phyloP scores from a whole-genome alignment of 2,888 invertebrate species.

The Himalopsyche tibetana region DNA sequence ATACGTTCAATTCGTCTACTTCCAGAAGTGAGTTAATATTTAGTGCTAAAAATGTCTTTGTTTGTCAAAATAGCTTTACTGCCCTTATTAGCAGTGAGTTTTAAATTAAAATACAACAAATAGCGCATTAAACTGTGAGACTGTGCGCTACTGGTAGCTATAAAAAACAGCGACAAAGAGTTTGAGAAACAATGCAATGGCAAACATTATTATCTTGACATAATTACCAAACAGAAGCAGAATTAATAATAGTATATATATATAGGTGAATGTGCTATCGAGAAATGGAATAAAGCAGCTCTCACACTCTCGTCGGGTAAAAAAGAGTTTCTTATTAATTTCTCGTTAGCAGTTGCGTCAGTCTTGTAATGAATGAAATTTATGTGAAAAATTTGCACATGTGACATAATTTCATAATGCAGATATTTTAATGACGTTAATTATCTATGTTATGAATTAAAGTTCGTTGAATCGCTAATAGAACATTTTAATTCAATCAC shows the following conservation, averaged over 20 bases:
- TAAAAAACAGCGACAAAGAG: background rate
- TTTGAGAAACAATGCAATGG: background rate
- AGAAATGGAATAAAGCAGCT: constrained; percentile 1
- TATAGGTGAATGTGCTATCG: constrained; percentile 37
- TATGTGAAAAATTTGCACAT: background rate
- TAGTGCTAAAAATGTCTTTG: no score
- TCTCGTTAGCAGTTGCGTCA: background rate
- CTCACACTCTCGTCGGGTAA: background rate
- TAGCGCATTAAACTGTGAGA: no score
- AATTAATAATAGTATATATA: background rate
- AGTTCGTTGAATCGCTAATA: no score
- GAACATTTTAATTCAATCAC: no score
- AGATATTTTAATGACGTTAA: no score
- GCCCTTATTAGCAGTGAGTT: no score
- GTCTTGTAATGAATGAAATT: constrained; percentile 1
- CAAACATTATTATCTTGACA: constrained; percentile 32
- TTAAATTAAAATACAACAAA: no score
- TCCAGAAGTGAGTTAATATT: no score
- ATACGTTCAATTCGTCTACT: no score
- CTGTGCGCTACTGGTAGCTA: background rate
- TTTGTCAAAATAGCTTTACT: no score
- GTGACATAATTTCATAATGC: background rate
- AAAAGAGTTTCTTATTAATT: constrained; percentile 4
- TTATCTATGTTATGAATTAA: no score
- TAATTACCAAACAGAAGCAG: constrained; percentile 20